Base-by-base conservation (phyloP, 2,113 vertebrate species). In the Phyllostomus hastatus region DNA sequence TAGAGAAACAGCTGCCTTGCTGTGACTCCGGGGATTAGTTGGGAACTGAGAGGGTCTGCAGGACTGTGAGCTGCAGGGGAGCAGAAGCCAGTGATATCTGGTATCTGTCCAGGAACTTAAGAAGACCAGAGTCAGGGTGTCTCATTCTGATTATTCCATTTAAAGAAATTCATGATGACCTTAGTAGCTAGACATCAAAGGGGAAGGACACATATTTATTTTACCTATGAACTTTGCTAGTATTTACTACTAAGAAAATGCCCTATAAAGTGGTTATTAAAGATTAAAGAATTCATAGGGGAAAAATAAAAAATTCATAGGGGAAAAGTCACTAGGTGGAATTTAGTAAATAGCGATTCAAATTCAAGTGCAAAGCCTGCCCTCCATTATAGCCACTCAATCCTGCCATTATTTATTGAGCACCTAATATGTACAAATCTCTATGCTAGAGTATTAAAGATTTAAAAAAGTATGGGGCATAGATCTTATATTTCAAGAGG, bases 1-100 rank as follows among this genome's bases (percentile, higher is more conserved):
- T 4, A 72, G 22, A 75, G 81, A 82, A 78, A 81, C 87, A 95
- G 93, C 97, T 96, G 96, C 73, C 33, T 52, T 52, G 78, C 76
- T 54, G 52, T 67, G 96, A 61, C 66, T 92, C 24, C 11, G 24
- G 50, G 83, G 96, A 92, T 95, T 88, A 91, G 75, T 76, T 11
- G 35, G 52, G 76, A 72, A 20, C 64, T 19, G 6, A 66, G 54
- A 72, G 7, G 73, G 50, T 54, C 75, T 83, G 38, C 2, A 59
- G 90, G 19, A n/a, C 83, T 12, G 7, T 12, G 52, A 81, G 46
- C 61, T 92, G 9, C 54, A 59, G 72, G 95, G 69, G 33, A 76
- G 82, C 76, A 89, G 46, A 83, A 89, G 66, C 8, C 43, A 33
- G 64, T 48, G 93, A 94, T 46, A 87, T 35, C 54, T 83, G 95